phyloP scores from a whole-genome alignment of 2,113 vertebrate species.

The Leucopsar rothschildi region DNA sequence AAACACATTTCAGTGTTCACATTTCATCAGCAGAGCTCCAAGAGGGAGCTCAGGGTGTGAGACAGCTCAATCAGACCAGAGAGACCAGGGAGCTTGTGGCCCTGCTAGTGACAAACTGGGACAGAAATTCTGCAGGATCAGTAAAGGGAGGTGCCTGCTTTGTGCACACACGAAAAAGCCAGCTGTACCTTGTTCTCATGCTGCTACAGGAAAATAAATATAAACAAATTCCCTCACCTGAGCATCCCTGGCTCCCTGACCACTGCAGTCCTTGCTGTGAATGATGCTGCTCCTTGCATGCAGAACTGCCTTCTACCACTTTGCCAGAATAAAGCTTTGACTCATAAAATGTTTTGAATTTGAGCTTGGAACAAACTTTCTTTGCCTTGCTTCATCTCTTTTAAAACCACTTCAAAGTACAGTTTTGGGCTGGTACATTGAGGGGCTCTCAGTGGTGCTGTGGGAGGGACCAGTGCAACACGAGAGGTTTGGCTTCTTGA shows the following conservation, averaged over 20 bases:
- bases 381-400: neutral
- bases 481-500: neutral
- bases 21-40: neutral
- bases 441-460: accelerated
- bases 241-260: neutral
- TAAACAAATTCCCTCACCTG: neutral
- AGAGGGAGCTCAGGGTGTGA: neutral
- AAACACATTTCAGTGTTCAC: neutral
- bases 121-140: neutral
- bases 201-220: neutral
- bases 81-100: neutral
- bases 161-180: neutral
- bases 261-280: neutral
- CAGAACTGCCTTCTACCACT: neutral
- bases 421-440: neutral
- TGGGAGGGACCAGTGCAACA: neutral
- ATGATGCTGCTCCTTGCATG: neutral
- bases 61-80: neutral
- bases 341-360: neutral
- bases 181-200: neutral
- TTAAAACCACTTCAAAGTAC: neutral
- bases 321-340: neutral
- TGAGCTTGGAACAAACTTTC: neutral
- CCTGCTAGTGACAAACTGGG: neutral
- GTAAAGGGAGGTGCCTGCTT: neutral